Base-by-base conservation (phyloP, 2,888 invertebrate genomes). In the Xylocampa areola region DNA sequence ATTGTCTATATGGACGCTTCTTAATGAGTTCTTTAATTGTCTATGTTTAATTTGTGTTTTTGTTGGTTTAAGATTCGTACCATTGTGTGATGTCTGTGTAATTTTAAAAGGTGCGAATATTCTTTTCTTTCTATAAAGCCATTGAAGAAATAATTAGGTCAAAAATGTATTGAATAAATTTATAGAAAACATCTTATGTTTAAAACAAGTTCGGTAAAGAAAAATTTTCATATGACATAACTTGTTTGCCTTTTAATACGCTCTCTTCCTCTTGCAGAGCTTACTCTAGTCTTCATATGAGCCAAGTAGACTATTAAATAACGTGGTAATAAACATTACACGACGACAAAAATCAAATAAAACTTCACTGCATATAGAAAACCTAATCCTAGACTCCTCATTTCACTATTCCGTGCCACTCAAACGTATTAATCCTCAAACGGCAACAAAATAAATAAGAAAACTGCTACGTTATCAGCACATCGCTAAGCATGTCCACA, bases 401-500 rank as follows among this genome's bases (percentile, higher is more conserved):
- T 59, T 49, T 51, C 54, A 44, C 54, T 53, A 52, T 30, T 37
- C 43, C 48, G 44, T 49, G 68, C 61, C 64, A 52, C 49, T 68
- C 65, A 64, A 64, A 59, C 30, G 63, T 59, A 65, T 58, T 63
- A 64, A 64, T 64, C 43, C 66, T 61, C 68, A 55, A 57, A 60
- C 55, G 47, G 60, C 58, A 70, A 66, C 57, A 60, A 75, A 73
- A 75, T 68, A 75, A 74, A 81, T 76, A 80, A 81, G 79, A 82
- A 84, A 82, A 80, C 80, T 79, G 74, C 77, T 68, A 81, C 84
- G 86, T 89, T 91, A 90, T 89, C 90, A 90, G 89, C 88, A 86
- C 90, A 86, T 85, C 86, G 86, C 86, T 88, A 88, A 88, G 88
- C 86, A 86, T 87, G 87, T 88, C 86, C 88, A 87, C 86, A 86